Percentiles rank a stretch among this genome's conserved stretches.
Evolutionary conservation across 2,888 invertebrate genomes (phyloP).

Genomic region (Ectemnius cavifrons): DNA sequence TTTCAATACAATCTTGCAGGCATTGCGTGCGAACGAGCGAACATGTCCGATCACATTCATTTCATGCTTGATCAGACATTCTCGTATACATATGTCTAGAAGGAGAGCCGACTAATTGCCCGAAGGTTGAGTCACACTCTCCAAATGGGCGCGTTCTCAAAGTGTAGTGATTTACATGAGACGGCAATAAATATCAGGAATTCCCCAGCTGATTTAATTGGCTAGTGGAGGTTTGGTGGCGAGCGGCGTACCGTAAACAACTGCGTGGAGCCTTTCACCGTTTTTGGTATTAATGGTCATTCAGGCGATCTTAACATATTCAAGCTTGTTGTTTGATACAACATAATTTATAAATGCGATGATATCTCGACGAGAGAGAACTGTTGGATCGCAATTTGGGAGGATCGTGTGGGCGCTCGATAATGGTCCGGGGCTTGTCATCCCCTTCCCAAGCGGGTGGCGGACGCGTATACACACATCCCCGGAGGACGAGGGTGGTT

Average conservation of each 20-base stretch:
- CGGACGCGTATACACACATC: slow-evolving; percentile 3
- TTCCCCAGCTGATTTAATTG: slow-evolving; percentile 70
- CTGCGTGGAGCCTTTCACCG: slow-evolving; percentile 61
- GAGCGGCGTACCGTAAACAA: slow-evolving; percentile 58
- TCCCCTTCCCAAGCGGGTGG: slow-evolving; percentile 13
- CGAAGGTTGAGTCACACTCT: slow-evolving; percentile 19
- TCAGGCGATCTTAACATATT: slow-evolving; percentile 24
- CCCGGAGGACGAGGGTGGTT: slow-evolving; percentile 38
- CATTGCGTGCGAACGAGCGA: too few species aligned
- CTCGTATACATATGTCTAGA: too few species aligned
- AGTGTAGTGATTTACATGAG: slow-evolving; percentile 65
- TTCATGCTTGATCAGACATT: too few species aligned
- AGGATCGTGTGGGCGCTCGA: not conserved
- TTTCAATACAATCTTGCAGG: too few species aligned
- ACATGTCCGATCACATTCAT: too few species aligned
- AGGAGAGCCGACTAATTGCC: too few species aligned
- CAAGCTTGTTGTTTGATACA: too few species aligned
- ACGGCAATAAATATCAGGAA: slow-evolving; percentile 68
- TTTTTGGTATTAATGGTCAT: slow-evolving; percentile 66
- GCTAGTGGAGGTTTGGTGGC: slow-evolving; percentile 37
- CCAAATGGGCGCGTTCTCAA: too few species aligned
- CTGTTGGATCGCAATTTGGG: not conserved
- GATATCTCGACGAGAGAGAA: too few species aligned
- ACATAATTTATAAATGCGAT: too few species aligned
- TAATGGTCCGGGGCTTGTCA: slow-evolving; percentile 22